A percentile compares a stretch with the other conserved stretches of the same genome.
Conservation (phyloP, 1,140 invertebrate genomes). For the Platyura marginata region DNA sequence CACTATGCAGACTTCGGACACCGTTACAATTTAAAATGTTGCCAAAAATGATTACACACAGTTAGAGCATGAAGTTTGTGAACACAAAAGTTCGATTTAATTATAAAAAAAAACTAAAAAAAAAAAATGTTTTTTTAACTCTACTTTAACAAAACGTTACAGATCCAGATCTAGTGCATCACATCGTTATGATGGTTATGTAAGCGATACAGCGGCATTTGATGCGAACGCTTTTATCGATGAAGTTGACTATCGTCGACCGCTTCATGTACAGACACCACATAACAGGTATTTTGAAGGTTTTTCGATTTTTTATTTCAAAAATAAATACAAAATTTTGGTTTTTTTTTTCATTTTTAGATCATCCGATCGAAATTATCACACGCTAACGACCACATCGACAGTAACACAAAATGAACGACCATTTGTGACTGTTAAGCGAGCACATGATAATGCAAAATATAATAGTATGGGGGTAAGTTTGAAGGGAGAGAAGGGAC, state of each 20-base stretch:
- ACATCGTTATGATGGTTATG: constrained; percentile 4
- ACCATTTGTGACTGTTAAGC: constrained; percentile 5
- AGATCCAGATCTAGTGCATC: constrained; percentile 1
- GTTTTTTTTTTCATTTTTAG: too few relatives aligned
- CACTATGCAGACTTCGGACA: too few relatives aligned
- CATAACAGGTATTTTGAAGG: constrained; percentile 1
- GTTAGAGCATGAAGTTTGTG: too few relatives aligned
- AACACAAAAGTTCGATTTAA: too few relatives aligned
- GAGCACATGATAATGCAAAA: constrained; percentile 4
- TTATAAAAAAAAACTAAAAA: too few relatives aligned
- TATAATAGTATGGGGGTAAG: constrained; percentile 1
- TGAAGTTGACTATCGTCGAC: constrained; percentile 5
- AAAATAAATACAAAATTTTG: neutral
- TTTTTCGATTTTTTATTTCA: neutral
- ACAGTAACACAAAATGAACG: constrained; percentile 2
- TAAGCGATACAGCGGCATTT: constrained; percentile 4
- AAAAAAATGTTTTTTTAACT: too few relatives aligned
- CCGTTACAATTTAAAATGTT: too few relatives aligned
- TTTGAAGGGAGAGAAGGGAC: too few relatives aligned
- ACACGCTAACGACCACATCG: constrained; percentile 2
- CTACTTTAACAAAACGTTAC: too few relatives aligned
- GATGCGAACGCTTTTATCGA: constrained; percentile 4
- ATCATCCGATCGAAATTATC: constrained; percentile 2
- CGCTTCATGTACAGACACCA: constrained; percentile 5
- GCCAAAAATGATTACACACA: too few relatives aligned